phyloP scores from a whole-genome alignment of 2,888 invertebrate species.

The Himalopsyche japonica region DNA sequence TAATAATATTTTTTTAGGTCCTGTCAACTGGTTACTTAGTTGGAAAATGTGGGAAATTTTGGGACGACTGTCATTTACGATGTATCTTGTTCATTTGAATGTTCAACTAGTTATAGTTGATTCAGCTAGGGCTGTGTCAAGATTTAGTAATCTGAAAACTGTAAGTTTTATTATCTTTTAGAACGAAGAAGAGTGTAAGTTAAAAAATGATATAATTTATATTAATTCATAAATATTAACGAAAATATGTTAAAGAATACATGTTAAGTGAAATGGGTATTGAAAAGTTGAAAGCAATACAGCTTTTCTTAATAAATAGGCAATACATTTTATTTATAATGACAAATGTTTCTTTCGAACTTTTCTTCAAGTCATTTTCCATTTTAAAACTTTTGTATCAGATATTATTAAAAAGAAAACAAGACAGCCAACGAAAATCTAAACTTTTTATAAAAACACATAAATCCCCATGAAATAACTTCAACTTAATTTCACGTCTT shows the following conservation, averaged over 20 bases:
- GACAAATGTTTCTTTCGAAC: no score
- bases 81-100: constrained; percentile 58
- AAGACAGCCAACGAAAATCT: background rate
- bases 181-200: no score
- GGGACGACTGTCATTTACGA: constrained; percentile 59
- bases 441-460: background rate
- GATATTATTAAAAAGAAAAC: background rate
- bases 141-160: background rate
- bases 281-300: no score
- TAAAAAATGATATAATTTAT: no score
- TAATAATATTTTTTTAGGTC: constrained; percentile 47
- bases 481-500: background rate
- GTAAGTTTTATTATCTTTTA: background rate
- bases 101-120: constrained; percentile 41
- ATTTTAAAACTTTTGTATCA: no score
- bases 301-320: no score
- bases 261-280: no score
- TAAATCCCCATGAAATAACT: background rate
- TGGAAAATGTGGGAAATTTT: constrained; percentile 57
- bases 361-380: no score
- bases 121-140: background rate
- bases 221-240: no score
- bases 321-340: no score
- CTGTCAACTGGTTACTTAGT: constrained; percentile 59
- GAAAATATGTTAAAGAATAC: no score